Base-by-base conservation (phyloP, 2,113 vertebrate genomes). In the Harpagus bidentatus region DNA sequence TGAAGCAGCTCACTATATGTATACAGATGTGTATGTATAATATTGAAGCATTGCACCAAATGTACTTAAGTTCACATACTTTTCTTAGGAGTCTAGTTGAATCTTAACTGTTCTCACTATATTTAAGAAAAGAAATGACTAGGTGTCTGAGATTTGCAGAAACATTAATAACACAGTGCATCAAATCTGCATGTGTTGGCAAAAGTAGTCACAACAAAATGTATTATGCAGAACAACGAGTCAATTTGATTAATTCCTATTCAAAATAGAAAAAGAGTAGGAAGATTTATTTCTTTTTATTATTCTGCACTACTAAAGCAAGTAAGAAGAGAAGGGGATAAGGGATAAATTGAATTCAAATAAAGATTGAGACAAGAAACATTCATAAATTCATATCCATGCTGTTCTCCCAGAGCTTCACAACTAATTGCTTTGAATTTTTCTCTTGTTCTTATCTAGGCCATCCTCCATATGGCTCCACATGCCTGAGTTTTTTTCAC, bases 231-330 rank as follows among this genome's bases (percentile, higher is more conserved):
- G 83, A 96, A 61, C 52, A 84, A 84, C 25, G 7, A 61, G 56
- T 65, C 3, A 1, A 91, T 96, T 95, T 96, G 93, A 96, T 95
- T 97, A 94, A 96, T 95, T 97, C 36, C 47, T 88, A 84, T 66
- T 95, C 90, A 93, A 95, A 96, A 93, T 18, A 92, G 79, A 78
- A 88, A 74, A 94, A 80, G n/a, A 81, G 31, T 83, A 29, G 71
- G 74, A 96, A 89, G 90, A 96, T 92, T 95, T 94, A 91, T 92
- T 95, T 93, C 77, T 90, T 89, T 96, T 94, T 95, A 95, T 93
- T 95, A 94, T 95, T 96, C 83, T 82, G 70, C 42, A 65, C 77
- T 86, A 72, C 88, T 82, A 95, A 88, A 95, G 56, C 81, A 92
- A 95, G 80, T 91, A 91, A 80, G 31, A 90, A 56, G 80, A 87